Evolutionary conservation across 2,113 vertebrate species (phyloP), one percentile per base, ranked within the genome.

Genomic region (Plecturocebus donacophilus): DNA sequence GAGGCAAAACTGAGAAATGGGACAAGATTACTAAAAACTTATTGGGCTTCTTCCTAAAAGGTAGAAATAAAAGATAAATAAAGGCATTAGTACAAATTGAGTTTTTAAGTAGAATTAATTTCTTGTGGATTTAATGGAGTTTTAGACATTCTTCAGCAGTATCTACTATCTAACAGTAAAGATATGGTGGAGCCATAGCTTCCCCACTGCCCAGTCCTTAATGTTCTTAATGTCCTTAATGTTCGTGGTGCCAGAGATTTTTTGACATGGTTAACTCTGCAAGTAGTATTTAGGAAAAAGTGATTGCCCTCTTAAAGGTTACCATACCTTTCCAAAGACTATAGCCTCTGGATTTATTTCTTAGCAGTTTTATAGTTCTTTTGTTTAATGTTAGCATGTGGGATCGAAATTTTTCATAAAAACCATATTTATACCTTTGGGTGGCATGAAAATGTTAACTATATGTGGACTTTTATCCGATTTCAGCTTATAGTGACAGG

Each of bases 401-500:
- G 86, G 81, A 87, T 80, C 35, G 14, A 32, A 38, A 89, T 47
- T 92, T 87, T 87, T 70, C 13, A 54, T 79, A 42, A 70, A 88
- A 56, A 64, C 19, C 1, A 2, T 49, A 54, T 64, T 13, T 79
- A 35, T 27, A 52, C 56, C 23, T n/a, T 84, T 64, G 32, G 13
- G 49, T 21, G 20, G 6, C 61, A 75, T 91, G 88, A 68, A 89
- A 93, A 45, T 70, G 7, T 32, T 79, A 87, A 64, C 14, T 79
- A 95, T 79, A 38, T 88, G 47, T 93, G 70, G 42, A 17, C 30
- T 73, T 94, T 97, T 35, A 89, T 71, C 23, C 79, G 66, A 40
- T 40, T 52, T 87, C 27, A 96, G 25, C 17, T 95, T 17, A 61
- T 89, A 14, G 40, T 49, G 70, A 77, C 45, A 96, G 13, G 6